Percentiles rank a stretch among this genome's conserved stretches.
phyloP scores from a whole-genome alignment of 2,113 vertebrate genomes.

The Passerina amoena region DNA sequence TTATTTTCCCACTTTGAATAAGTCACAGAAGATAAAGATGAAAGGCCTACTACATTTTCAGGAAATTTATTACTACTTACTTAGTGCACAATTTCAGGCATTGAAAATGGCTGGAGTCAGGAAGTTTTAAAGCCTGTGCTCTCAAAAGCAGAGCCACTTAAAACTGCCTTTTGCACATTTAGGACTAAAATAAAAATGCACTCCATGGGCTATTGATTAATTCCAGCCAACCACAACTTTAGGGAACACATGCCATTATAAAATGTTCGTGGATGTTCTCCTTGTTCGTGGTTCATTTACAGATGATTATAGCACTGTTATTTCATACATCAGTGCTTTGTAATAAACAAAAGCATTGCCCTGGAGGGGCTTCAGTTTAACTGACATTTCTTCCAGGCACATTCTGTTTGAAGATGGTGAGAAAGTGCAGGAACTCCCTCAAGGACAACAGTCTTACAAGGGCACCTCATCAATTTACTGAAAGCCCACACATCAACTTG shows the following conservation, averaged over 20 bases:
- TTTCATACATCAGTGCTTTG: constrained; percentile 7
- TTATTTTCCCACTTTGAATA: constrained; percentile 15
- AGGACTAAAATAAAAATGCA: constrained; percentile 4
- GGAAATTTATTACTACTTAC: constrained; percentile 29
- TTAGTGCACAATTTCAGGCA: constrained; percentile 1
- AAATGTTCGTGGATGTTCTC: not conserved
- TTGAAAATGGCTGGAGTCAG: constrained; percentile 27
- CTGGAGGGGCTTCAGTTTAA: constrained; percentile 5
- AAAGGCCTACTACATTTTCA: not conserved
- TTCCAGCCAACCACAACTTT: not conserved
- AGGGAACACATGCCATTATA: not conserved
- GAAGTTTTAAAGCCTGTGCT: constrained; percentile 20
- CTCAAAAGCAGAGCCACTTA: not conserved
- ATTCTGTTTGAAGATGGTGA: not conserved
- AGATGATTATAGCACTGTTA: constrained; percentile 27
- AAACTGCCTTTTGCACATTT: constrained; percentile 13
- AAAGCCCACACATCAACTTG: not conserved
- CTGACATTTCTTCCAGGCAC: not conserved
- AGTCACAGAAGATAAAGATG: constrained; percentile 32
- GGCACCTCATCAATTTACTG: not conserved
- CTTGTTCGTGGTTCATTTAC: constrained; percentile 10
- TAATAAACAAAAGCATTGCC: constrained; percentile 26
- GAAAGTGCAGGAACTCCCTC: not conserved
- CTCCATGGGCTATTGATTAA: constrained; percentile 34
- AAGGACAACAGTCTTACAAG: not conserved